Base-by-base conservation (phyloP, 2,888 invertebrate species). In the Chloroclystis v-ata region DNA sequence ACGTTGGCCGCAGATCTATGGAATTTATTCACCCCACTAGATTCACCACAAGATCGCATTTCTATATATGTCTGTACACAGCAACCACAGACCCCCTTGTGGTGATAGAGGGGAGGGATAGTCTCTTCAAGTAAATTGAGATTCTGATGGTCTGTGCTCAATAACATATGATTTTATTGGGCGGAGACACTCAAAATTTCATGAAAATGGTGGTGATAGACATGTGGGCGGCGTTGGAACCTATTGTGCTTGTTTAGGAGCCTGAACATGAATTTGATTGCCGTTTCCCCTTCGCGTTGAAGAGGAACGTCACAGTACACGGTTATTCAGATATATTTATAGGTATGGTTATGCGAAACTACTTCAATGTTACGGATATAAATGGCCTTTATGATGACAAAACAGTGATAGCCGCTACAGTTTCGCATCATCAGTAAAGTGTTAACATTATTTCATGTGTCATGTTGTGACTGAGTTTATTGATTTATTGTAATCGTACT, bases 21-120 rank as follows among this genome's bases (percentile, higher is more conserved):
- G 72, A 72, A 75, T 75, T 73, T 75, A 76, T 75, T 72, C 76
- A 76, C 76, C 75, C 76, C 65, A 67, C 52, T 52, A 61, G 75
- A 72, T 70, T 70, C 63, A 69, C 51, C 54, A 57, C 35, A 50
- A 62, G 70, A 67, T 70, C 72, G 67, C 69, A 61, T 75, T 72
- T 69, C 75, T 69, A 72, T 72, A 67, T 68, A 61, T 75, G 71
- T 69, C 75, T 69, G 71, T 72, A 69, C 63, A 59, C 67, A 56
- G 20, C 61, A 60, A 56, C 45, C 55, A 52, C 56, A 61, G 5
- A 20, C 20, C 20, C 20, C 20, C n/a, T n/a, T 20, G 20, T 20
- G 3, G 3, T 5, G 2, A 20, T 5, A 2, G 5, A 2, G 5
- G 20, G 20, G 5, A 20, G 47, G 54, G 58, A 60, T 61, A 63